Base-by-base conservation (phyloP, 37 sponge, comb jelly and placozoan genomes). In the Halisarca cf. caerulea region DNA sequence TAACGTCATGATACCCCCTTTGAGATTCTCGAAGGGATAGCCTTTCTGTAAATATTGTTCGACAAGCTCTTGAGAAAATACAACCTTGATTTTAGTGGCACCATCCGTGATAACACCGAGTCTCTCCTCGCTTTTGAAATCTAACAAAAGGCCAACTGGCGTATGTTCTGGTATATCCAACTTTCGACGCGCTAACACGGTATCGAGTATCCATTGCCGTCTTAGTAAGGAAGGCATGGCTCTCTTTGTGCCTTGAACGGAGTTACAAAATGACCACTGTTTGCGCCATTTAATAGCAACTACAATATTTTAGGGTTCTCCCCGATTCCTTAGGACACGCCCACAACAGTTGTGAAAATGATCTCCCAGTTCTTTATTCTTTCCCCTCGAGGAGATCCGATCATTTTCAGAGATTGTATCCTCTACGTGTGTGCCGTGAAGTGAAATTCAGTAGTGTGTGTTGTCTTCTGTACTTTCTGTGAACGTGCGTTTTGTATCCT, bases 381-480 rank as follows among this genome's bases (percentile, higher is more conserved):
- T 61, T 97, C 98, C 68, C 78, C 94, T 25, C 87, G 95, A 41
- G 98, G 98, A 74, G 98, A 97, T 83, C 91, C 95, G 14, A 89
- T 96, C 27, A 89, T 93, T 28, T 94, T 91, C 82, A 86, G 92
- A 69, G 96, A 96, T 87, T 96, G 96, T 96, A 96, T 92, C 92
- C 94, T 90, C 36, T 1, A 5, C 25, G 25, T 11, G 8, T 78
- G 53, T 44, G n/a, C 32, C 38, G 2, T 2, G n/a, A n/a, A n/a
- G n/a, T n/a, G n/a, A n/a, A n/a, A n/a, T n/a, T n/a, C n/a, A n/a
- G n/a, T n/a, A n/a, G n/a, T n/a, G 11, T 47, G 11, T 47, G 11
- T 47, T 47, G 11, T 47, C 6, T 11, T 47, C 11, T 47, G 51
- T 11, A 47, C 11, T 47, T 14, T 47, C 6, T 47, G 51, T 47